These are phyloP conservation scores for Pachypanchax playfairii DNA, from an alignment of 2,113 vertebrate genomes.

Conservation along the genomic window DNA sequence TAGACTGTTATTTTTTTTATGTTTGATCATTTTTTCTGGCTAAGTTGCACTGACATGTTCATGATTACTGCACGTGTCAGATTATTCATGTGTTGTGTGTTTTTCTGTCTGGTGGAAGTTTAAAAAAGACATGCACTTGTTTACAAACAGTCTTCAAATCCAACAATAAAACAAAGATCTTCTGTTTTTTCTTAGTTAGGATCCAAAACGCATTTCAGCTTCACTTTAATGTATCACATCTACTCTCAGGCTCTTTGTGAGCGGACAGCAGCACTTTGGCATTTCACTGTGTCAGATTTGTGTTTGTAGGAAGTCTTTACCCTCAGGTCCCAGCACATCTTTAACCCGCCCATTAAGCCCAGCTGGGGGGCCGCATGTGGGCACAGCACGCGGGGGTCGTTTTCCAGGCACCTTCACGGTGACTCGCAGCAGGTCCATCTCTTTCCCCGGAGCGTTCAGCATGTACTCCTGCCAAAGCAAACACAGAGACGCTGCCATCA, in stretches of 20 bases:
- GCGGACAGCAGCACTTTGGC: neutral
- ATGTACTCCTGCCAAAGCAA: constrained; percentile 85
- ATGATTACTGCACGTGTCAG: too few species aligned
- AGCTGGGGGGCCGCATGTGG: constrained; percentile 82
- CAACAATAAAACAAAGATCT: neutral
- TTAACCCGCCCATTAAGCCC: constrained; percentile 91
- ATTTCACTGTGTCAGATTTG: neutral
- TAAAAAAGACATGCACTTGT: too few species aligned
- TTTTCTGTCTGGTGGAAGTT: too few species aligned
- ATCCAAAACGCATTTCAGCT: neutral
- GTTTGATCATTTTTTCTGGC: too few species aligned
- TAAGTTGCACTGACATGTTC: too few species aligned
- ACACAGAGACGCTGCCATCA: constrained; percentile 29
- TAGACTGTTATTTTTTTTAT: too few species aligned
- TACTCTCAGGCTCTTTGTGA: neutral
- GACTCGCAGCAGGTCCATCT: constrained; percentile 93
- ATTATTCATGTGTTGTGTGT: too few species aligned
- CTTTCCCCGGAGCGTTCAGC: constrained; percentile 93
- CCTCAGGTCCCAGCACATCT: constrained; percentile 82
- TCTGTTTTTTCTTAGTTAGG: neutral
- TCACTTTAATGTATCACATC: neutral
- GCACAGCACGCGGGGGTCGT: constrained; percentile 89
- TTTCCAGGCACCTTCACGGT: constrained; percentile 97
- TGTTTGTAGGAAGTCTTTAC: constrained; percentile 54
- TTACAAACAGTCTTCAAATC: neutral